A percentile compares a stretch with the other conserved stretches of the same genome.
These are phyloP conservation scores for Drosophila mettleri DNA, from an alignment of 2,888 invertebrate genomes.

Conservation along the genomic window DNA sequence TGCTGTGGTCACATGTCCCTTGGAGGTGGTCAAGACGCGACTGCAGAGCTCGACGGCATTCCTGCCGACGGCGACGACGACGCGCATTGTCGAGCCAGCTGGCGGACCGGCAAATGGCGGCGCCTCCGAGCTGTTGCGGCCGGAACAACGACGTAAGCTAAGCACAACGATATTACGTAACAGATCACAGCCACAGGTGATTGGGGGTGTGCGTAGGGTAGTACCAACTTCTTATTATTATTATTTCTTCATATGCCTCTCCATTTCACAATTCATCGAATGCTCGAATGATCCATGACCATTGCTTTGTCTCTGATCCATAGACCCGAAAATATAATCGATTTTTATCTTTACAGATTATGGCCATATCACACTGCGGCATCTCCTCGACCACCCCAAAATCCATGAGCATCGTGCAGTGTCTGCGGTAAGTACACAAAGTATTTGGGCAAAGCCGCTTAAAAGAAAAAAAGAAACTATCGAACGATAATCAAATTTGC, in stretches of 20 bases:
- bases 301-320: slow-evolving; percentile 20
- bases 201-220: slow-evolving; percentile 85
- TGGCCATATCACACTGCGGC: slow-evolving; percentile 89
- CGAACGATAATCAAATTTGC: slow-evolving; percentile 6
- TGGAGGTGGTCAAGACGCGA: slow-evolving; percentile 99
- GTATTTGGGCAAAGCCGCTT: slow-evolving; percentile 1
- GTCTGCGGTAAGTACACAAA: slow-evolving; percentile 88
- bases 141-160: slow-evolving; percentile 89
- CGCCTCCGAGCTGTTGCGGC: slow-evolving; percentile 86
- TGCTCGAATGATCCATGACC: slow-evolving; percentile 40
- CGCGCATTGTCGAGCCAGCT: slow-evolving; percentile 84
- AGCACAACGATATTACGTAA: slow-evolving; percentile 90
- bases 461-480: background rate
- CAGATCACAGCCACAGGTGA: slow-evolving; percentile 89
- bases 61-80: slow-evolving; percentile 84
- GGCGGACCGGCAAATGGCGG: slow-evolving; percentile 81
- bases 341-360: slow-evolving; percentile 76
- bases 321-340: background rate
- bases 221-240: slow-evolving; percentile 78
- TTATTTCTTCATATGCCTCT: slow-evolving; percentile 39
- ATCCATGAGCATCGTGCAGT: slow-evolving; percentile 92
- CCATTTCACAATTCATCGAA: slow-evolving; percentile 2
- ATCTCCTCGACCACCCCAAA: slow-evolving; percentile 86
- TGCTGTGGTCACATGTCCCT: slow-evolving; percentile 97
- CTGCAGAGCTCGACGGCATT: slow-evolving; percentile 95